Percentiles rank a stretch among this genome's conserved stretches.
Conservation (phyloP, 1,140 invertebrate species). For the Chymomyza costata region DNA sequence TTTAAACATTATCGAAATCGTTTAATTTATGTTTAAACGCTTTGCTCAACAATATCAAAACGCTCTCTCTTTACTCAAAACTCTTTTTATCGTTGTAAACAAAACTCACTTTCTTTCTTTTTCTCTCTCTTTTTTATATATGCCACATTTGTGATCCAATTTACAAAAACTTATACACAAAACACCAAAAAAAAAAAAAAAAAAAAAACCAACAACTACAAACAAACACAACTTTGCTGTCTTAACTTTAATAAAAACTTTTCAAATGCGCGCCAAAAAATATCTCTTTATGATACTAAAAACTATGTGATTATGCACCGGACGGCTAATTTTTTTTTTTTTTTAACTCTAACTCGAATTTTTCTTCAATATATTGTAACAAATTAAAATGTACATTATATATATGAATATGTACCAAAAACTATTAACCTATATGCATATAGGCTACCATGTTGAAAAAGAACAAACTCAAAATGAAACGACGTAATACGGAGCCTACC, state of each 20-base stretch:
- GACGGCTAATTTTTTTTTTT: conserved; percentile 39
- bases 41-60: too few relatives aligned
- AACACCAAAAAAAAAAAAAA: conserved; percentile 4
- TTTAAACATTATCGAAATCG: too few relatives aligned
- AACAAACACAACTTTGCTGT: conserved; percentile 1
- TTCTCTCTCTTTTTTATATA: conserved; percentile 31
- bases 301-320: too few relatives aligned
- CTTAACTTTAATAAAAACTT: too few relatives aligned
- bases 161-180: conserved; percentile 12
- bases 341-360: conserved; percentile 8
- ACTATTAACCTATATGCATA: conserved; percentile 33
- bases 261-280: conserved; percentile 7
- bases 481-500: conserved; percentile 93
- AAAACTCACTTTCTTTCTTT: too few relatives aligned
- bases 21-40: too few relatives aligned
- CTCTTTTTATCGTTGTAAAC: too few relatives aligned
- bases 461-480: conserved; percentile 95
- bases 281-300: conserved; percentile 19
- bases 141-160: conserved; percentile 7
- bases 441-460: conserved; percentile 93
- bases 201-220: conserved; percentile 9
- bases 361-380: background rate
- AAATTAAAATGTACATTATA: conserved; percentile 12
- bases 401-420: conserved; percentile 11
- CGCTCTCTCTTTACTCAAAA: too few relatives aligned